Conservation (phyloP, 2,113 vertebrate species). For the Crotophaga sulcirostris region DNA sequence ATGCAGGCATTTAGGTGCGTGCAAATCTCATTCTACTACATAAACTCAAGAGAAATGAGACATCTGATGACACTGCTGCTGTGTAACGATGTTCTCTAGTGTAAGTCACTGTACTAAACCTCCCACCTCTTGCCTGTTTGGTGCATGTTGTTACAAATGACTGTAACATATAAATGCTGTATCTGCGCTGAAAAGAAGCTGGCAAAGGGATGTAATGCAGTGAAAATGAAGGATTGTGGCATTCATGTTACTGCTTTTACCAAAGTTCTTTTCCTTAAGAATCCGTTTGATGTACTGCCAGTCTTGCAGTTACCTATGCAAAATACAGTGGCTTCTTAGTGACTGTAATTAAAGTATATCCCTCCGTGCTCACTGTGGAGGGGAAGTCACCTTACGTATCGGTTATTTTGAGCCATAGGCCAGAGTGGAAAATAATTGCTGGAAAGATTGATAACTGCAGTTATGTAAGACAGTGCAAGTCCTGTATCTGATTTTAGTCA, state of each 20-base stretch:
- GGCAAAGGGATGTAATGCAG: neutral
- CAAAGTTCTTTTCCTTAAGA: neutral
- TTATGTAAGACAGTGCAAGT: neutral
- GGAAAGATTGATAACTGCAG: neutral
- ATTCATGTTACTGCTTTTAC: neutral
- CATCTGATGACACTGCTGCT: neutral
- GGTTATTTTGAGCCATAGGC: neutral
- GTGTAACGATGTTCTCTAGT: neutral
- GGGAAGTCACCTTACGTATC: too few species aligned
- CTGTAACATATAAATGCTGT: neutral
- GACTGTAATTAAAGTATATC: neutral
- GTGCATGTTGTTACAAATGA: neutral
- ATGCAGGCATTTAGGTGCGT: neutral
- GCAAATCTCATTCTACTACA: neutral
- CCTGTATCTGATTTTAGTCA: fast-evolving
- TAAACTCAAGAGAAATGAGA: neutral
- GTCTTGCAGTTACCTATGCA: neutral
- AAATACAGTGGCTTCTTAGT: neutral
- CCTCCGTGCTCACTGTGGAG: fast-evolving
- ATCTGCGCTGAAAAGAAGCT: neutral
- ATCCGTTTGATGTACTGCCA: neutral
- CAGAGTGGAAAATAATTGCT: neutral
- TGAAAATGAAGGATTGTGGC: neutral
- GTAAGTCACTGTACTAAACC: neutral
- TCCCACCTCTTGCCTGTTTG: neutral